phyloP scores from a whole-genome alignment of 2,113 vertebrate genomes.

The Nansenia antarctica region DNA sequence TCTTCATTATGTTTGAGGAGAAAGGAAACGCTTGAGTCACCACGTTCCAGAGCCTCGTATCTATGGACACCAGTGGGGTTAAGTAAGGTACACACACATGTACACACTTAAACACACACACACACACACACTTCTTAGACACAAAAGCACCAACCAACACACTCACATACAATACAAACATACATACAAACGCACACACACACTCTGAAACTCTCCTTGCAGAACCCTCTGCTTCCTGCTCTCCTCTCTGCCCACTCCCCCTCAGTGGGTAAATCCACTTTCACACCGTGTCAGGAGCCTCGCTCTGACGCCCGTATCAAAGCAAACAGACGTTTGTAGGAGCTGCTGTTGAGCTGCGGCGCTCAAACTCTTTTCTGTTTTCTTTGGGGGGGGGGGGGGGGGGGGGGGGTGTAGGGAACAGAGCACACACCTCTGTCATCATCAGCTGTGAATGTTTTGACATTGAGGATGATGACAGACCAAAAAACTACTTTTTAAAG shows the following conservation, averaged over 20 bases:
- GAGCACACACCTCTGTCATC: too few species aligned
- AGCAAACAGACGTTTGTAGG: constrained; percentile 23
- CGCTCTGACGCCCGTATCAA: constrained; percentile 42
- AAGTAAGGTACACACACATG: not conserved
- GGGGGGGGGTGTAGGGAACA: not conserved
- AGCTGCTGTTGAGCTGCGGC: constrained; percentile 7
- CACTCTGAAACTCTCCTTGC: constrained; percentile 15
- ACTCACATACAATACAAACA: not conserved
- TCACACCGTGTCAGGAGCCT: constrained; percentile 40
- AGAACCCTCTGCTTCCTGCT: too few species aligned
- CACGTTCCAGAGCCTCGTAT: not conserved
- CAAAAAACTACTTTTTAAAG: too few species aligned
- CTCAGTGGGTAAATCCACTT: constrained; percentile 50
- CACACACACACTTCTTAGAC: not conserved
- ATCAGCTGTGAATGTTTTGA: too few species aligned
- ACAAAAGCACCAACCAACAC: not conserved
- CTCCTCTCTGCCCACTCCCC: constrained; percentile 6
- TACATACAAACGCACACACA: not conserved
- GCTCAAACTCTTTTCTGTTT: constrained; percentile 41
- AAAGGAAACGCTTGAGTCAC: constrained; percentile 5
- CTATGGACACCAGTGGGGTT: not conserved
- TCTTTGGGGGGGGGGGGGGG: constrained; percentile 3
- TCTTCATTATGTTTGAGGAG: constrained; percentile 14
- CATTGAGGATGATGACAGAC: too few species aligned
- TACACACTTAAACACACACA: not conserved